Evolutionary conservation across 2,113 vertebrate genomes (phyloP).

Genomic region (Pelodiscus sinensis): DNA sequence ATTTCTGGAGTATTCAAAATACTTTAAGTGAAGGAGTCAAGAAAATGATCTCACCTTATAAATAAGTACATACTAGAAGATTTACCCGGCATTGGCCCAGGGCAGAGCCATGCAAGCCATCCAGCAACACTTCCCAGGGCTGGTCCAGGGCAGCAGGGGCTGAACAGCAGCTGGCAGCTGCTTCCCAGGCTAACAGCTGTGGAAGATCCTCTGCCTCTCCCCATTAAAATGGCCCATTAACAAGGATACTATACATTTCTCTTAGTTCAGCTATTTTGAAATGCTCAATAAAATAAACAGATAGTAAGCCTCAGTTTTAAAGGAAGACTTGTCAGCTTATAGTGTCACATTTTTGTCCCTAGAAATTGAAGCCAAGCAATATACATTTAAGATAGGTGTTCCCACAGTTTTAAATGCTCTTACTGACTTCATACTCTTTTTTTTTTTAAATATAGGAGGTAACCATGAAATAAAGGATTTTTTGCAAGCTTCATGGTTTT

Average conservation of each 20-base stretch:
- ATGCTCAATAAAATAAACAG: not conserved
- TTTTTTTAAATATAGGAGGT: not conserved
- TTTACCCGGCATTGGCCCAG: no score
- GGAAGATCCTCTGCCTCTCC: not conserved
- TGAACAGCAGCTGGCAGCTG: no score
- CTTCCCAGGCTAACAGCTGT: not conserved
- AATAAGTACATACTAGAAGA: not conserved
- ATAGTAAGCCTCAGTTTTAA: not conserved
- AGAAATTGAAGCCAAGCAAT: no score
- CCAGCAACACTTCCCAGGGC: no score
- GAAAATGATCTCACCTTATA: rapidly evolving
- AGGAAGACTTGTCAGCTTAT: not conserved
- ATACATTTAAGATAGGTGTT: not conserved
- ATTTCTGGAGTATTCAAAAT: rapidly evolving
- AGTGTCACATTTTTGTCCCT: not conserved
- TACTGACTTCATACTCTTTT: not conserved
- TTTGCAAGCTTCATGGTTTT: not conserved
- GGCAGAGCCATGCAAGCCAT: no score
- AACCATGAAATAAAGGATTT: not conserved
- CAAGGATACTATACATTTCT: no score
- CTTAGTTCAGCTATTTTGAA: not conserved
- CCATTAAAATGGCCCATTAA: not conserved
- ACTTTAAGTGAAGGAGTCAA: rapidly evolving
- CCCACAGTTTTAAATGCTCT: not conserved
- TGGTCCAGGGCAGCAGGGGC: no score